Percentiles rank a stretch among this genome's conserved stretches.
phyloP scores from a whole-genome alignment of 2,888 invertebrate genomes.

The Lasioglossum calceatum region DNA sequence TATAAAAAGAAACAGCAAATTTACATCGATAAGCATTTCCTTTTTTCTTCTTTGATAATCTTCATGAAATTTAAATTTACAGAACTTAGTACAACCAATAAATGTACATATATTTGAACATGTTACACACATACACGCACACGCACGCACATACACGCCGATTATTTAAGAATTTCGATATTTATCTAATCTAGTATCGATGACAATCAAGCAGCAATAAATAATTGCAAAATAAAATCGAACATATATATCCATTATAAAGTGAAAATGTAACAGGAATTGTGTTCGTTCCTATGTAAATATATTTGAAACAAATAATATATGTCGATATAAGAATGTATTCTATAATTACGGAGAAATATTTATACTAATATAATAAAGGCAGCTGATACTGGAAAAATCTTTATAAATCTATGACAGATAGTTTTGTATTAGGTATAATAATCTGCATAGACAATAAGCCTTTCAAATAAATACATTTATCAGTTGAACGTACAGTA shows the following conservation, averaged over 20 bases:
- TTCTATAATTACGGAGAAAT: background rate
- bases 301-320: conserved; percentile 15
- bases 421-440: conserved; percentile 30
- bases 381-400: conserved; percentile 12
- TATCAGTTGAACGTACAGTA: conserved; percentile 63
- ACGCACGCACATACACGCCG: conserved; percentile 2
- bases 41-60: conserved; percentile 19
- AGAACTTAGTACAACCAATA: conserved; percentile 9
- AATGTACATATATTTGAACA: conserved; percentile 4
- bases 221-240: conserved; percentile 9
- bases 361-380: conserved; percentile 25
- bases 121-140: conserved; percentile 16
- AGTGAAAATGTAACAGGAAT: conserved; percentile 14
- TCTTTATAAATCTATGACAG: conserved; percentile 16
- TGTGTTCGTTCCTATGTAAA: conserved; percentile 16
- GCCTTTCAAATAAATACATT: conserved; percentile 61
- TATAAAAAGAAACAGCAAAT: conserved; percentile 2
- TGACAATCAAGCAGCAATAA: conserved; percentile 7
- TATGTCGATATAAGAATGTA: background rate
- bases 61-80: conserved; percentile 18
- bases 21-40: conserved; percentile 25
- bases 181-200: background rate
- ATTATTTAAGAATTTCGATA: conserved; percentile 17
- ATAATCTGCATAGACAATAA: conserved; percentile 32
- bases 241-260: conserved; percentile 13